phyloP scores from a whole-genome alignment of 1,140 invertebrate genomes.

The Pseudachorutes palmiensis region DNA sequence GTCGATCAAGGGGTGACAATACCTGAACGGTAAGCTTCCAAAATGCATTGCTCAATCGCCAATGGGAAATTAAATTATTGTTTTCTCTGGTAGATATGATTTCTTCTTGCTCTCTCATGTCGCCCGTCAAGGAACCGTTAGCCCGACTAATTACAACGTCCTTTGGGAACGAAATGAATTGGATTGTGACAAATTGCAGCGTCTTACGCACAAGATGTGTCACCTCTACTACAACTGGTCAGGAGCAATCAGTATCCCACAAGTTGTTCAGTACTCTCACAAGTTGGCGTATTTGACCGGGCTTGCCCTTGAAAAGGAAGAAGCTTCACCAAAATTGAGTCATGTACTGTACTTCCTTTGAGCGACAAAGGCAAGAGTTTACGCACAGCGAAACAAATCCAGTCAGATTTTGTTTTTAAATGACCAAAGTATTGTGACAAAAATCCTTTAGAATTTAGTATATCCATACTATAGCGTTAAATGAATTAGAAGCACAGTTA shows the following conservation, averaged over 20 bases:
- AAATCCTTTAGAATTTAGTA: no score
- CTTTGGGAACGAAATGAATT: slow-evolving; percentile 57
- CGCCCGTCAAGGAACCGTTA: slow-evolving; percentile 68
- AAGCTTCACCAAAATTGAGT: slow-evolving; percentile 22
- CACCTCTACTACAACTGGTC: slow-evolving; percentile 78
- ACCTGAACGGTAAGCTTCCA: slow-evolving; percentile 44
- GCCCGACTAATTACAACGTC: slow-evolving; percentile 72
- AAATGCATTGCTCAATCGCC: background rate
- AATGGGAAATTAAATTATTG: slow-evolving; percentile 5
- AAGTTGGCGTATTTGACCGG: slow-evolving; percentile 73
- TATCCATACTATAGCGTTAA: no score
- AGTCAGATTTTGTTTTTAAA: no score
- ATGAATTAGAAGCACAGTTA: no score
- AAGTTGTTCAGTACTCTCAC: slow-evolving; percentile 78
- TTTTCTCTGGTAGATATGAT: slow-evolving; percentile 55
- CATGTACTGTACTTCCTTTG: slow-evolving; percentile 33
- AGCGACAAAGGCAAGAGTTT: no score
- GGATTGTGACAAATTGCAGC: slow-evolving; percentile 58
- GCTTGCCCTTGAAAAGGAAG: slow-evolving; percentile 18
- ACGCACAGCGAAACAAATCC: no score
- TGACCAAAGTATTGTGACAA: no score
- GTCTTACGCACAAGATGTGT: slow-evolving; percentile 67
- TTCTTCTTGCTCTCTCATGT: slow-evolving; percentile 72
- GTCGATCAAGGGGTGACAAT: slow-evolving; percentile 52
- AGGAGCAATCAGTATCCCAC: slow-evolving; percentile 56